Evolutionary conservation across 2,797 vertebrate genomes (phyloP).

Genomic region (Spatula versicolor): DNA sequence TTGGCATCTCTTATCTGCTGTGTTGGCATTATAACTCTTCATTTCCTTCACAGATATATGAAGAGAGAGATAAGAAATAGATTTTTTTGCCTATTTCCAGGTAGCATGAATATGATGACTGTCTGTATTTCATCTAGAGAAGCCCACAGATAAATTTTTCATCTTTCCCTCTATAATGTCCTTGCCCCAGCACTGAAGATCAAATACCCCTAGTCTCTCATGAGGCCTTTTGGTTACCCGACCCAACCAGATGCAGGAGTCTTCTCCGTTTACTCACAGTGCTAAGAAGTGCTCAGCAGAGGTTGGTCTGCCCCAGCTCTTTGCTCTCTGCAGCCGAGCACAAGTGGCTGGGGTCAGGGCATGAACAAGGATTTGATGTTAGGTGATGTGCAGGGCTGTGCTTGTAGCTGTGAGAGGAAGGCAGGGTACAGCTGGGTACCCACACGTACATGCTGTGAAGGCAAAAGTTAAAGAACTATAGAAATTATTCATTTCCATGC

Average conservation of each 20-base stretch:
- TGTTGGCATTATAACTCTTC: not conserved
- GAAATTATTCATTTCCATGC: not conserved
- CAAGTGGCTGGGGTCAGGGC: not conserved
- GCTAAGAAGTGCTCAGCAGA: not conserved
- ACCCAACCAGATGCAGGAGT: not conserved
- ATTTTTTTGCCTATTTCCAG: not conserved
- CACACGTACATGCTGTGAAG: not conserved
- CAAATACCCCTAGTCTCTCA: not conserved
- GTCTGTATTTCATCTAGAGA: not conserved
- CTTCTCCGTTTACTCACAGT: not conserved
- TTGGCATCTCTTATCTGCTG: not conserved
- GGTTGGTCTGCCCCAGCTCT: not conserved
- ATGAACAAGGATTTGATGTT: not conserved
- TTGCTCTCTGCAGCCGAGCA: not conserved
- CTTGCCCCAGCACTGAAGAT: not conserved
- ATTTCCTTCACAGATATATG: not conserved
- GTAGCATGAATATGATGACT: not conserved
- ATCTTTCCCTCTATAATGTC: not conserved
- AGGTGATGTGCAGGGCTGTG: not conserved
- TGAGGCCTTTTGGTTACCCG: not conserved
- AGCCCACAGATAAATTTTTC: not conserved
- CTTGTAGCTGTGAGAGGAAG: not conserved
- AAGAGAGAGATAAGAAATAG: not conserved
- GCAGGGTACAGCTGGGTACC: not conserved
- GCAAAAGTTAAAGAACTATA: not conserved